A percentile compares a stretch with the other conserved stretches of the same genome.
Conservation (phyloP, 2,797 vertebrate genomes). For the Buceros bicornis region DNA sequence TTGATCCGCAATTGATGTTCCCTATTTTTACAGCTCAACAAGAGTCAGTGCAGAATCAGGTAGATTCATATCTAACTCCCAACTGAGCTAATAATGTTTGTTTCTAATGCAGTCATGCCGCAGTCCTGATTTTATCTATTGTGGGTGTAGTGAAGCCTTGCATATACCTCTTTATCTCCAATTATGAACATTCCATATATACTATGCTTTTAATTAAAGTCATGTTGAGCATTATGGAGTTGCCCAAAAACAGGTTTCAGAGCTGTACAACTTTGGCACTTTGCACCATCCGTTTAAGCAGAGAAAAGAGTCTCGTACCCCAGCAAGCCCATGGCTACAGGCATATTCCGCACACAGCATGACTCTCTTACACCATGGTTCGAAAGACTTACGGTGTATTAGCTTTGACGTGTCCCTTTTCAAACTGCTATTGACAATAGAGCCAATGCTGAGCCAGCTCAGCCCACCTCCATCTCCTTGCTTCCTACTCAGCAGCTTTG, state of each 20-base stretch:
- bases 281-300: not conserved
- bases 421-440: not conserved
- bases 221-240: not conserved
- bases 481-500: conserved; percentile 42
- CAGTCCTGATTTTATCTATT: not conserved
- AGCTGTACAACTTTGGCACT: not conserved
- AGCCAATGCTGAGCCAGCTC: not conserved
- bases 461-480: not conserved
- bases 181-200: not conserved
- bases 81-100: not conserved
- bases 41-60: not conserved
- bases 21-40: not conserved
- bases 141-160: not conserved
- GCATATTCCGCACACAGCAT: not conserved
- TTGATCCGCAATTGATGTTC: not conserved
- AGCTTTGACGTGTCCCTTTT: not conserved
- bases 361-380: not conserved
- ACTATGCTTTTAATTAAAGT: not conserved
- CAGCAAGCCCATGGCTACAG: not conserved
- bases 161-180: not conserved
- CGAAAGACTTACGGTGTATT: fast-evolving
- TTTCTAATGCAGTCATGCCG: not conserved
- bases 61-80: not conserved
- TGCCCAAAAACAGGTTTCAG: not conserved
- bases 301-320: not conserved